phyloP scores from a whole-genome alignment of 2,888 invertebrate genomes.

The Drosophila fungiperda region DNA sequence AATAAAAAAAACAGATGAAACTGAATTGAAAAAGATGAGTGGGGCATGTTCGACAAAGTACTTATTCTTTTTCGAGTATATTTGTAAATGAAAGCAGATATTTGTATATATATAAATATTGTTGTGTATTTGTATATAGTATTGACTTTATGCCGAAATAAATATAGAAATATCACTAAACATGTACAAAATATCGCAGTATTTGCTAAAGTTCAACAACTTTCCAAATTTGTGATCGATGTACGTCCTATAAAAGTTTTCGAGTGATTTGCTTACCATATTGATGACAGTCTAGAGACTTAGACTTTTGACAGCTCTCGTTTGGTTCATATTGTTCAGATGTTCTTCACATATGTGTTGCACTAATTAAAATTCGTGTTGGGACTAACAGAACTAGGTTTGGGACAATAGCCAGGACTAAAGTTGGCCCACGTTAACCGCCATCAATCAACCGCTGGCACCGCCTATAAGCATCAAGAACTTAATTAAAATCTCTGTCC shows the following conservation, averaged over 20 bases:
- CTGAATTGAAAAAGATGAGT: constrained; percentile 51
- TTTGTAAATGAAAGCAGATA: constrained; percentile 15
- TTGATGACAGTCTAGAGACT: neutral
- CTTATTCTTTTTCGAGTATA: constrained; percentile 1
- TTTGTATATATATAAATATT: neutral
- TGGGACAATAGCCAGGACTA: neutral
- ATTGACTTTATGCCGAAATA: neutral
- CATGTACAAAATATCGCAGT: constrained; percentile 15
- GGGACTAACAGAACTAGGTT: constrained; percentile 2
- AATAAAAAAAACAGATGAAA: constrained; percentile 14
- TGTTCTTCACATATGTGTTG: constrained; percentile 18
- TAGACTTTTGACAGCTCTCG: neutral
- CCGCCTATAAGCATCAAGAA: constrained; percentile 26
- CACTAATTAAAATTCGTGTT: constrained; percentile 47
- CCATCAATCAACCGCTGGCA: constrained; percentile 47
- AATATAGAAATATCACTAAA: neutral
- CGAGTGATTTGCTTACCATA: constrained; percentile 30
- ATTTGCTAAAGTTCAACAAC: constrained; percentile 1
- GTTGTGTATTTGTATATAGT: neutral
- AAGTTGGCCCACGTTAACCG: neutral
- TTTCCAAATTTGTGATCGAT: constrained; percentile 4
- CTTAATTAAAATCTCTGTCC: constrained; percentile 62
- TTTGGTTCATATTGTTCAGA: neutral
- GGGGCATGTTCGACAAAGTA: constrained; percentile 4
- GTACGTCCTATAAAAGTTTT: constrained; percentile 31